Evolutionary conservation across 2,797 vertebrate genomes (phyloP).

Genomic region (Helarctos malayanus): DNA sequence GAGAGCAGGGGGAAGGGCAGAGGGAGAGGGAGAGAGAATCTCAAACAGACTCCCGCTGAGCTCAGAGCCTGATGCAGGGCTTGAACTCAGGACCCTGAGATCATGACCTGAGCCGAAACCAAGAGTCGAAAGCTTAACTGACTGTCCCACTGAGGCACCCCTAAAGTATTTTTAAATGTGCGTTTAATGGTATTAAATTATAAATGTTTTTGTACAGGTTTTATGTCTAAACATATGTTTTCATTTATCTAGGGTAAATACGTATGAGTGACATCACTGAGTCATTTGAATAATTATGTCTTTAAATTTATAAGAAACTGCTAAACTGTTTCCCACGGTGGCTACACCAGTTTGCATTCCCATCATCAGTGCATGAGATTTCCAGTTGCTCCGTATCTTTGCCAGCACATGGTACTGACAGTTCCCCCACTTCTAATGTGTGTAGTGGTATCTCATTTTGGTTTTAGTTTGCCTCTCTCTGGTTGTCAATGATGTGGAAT

Average conservation of each 20-base stretch:
- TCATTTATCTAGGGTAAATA: neutral
- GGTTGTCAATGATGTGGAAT: neutral
- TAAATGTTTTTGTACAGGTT: neutral
- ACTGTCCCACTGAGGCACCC: neutral
- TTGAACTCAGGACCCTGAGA: neutral
- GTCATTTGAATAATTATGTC: neutral
- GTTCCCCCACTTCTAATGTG: too few species aligned
- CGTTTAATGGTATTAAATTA: neutral
- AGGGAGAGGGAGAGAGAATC: neutral
- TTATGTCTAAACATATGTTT: neutral
- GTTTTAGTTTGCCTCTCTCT: neutral
- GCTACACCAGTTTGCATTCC: neutral
- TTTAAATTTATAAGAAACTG: slow-evolving; percentile 42
- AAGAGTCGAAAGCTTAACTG: neutral
- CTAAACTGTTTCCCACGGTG: neutral
- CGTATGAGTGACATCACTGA: neutral
- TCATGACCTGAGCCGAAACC: neutral
- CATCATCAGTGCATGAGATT: neutral
- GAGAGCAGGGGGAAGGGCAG: neutral
- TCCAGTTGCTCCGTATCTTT: neutral
- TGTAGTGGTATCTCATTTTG: neutral
- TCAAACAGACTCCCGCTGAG: neutral
- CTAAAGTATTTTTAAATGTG: neutral
- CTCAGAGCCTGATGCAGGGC: neutral
- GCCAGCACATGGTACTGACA: neutral